phyloP scores from a whole-genome alignment of 2,113 vertebrate genomes.

The Sander lucioperca region DNA sequence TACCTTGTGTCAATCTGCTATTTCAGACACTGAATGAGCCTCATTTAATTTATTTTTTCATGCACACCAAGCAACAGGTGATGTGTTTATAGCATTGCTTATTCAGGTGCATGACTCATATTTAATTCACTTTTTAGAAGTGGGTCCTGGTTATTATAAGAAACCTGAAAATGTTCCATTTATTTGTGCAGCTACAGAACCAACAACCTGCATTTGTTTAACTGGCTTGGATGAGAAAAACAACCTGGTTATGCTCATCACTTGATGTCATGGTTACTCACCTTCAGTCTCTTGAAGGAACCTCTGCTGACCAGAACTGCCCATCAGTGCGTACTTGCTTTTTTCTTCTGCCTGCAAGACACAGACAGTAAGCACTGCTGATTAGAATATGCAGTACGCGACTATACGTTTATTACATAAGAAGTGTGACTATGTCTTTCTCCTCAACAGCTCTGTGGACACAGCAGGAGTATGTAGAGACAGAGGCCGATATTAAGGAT shows the following conservation, averaged over 20 bases:
- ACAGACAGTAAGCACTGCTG: neutral
- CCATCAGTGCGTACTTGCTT: constrained; percentile 79
- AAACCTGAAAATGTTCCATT: neutral
- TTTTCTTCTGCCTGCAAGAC: constrained; percentile 77
- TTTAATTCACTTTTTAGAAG: constrained; percentile 30
- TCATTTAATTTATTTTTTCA: constrained; percentile 20
- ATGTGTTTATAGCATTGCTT: neutral
- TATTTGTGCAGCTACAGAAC: neutral
- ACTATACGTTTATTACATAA: constrained; percentile 31
- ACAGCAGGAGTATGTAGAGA: constrained; percentile 34
- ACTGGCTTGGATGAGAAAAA: neutral
- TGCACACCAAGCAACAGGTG: neutral
- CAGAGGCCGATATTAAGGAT: constrained; percentile 3
- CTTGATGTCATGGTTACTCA: constrained; percentile 49
- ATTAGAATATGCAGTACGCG: constrained; percentile 17
- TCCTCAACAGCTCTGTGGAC: constrained; percentile 13
- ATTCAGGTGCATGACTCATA: constrained; percentile 40
- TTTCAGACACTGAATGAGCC: constrained; percentile 4
- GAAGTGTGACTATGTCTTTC: constrained; percentile 7
- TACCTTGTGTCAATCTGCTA: neutral
- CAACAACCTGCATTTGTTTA: constrained; percentile 14
- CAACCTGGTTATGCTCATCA: neutral
- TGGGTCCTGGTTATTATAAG: constrained; percentile 10
- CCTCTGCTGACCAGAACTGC: constrained; percentile 73
- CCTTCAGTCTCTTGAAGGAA: constrained; percentile 76